Evolutionary conservation across 2,113 vertebrate species (phyloP).

Genomic region (Cnemophilus loriae): DNA sequence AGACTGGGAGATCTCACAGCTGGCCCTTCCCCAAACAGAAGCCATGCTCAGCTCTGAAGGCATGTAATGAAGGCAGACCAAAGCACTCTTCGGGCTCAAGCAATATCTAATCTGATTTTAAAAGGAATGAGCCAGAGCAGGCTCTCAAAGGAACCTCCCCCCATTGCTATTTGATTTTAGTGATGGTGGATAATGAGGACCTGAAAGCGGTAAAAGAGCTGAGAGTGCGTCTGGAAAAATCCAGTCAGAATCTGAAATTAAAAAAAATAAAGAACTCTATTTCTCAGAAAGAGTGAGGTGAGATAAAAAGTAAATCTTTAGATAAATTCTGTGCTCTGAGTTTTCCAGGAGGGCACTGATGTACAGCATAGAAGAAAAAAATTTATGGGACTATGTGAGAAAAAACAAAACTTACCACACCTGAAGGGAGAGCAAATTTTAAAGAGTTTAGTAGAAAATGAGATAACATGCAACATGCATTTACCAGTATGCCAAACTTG

Average conservation of each 20-base stretch:
- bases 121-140: constrained; percentile 36
- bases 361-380: not conserved
- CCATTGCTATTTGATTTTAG: not conserved
- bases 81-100: not conserved
- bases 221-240: not conserved
- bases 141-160: not conserved
- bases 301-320: not conserved
- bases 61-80: not conserved
- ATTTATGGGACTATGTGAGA: not conserved
- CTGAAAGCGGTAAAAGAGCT: not conserved
- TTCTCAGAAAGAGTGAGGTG: not conserved
- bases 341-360: not conserved
- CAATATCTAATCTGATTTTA: constrained; percentile 22
- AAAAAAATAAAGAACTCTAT: not conserved
- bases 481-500: not conserved
- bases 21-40: constrained; percentile 8
- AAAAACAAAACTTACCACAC: not conserved
- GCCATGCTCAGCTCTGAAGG: not conserved
- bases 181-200: not conserved
- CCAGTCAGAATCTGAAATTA: not conserved
- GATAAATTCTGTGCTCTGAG: not conserved
- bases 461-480: not conserved
- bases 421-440: not conserved
- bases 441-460: not conserved
- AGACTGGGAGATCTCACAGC: not conserved